Percentiles rank a stretch among this genome's conserved stretches.
phyloP scores from a whole-genome alignment of 1,140 invertebrate species.

The Meloidogyne floridensis region DNA sequence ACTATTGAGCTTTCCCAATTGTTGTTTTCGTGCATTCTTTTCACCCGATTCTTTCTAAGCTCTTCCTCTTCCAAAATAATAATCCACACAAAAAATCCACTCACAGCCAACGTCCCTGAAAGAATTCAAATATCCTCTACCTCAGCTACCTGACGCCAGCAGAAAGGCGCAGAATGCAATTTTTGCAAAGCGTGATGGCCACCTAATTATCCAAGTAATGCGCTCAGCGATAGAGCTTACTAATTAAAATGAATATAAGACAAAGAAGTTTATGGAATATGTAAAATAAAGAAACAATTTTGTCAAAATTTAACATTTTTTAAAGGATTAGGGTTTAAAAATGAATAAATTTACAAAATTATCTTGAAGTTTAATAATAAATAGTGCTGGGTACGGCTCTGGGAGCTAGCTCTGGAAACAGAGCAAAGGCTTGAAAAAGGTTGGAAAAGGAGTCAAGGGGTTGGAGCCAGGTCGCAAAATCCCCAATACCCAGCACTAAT shows the following conservation, averaged over 20 bases:
- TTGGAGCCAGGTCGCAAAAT: too few species aligned
- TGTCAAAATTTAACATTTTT: too few species aligned
- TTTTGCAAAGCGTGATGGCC: background rate
- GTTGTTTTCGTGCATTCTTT: constrained; percentile 21
- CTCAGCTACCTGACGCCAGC: background rate
- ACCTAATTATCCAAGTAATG: background rate
- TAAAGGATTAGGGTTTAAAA: too few species aligned
- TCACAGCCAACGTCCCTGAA: background rate
- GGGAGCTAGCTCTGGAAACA: too few species aligned
- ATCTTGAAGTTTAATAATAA: too few species aligned
- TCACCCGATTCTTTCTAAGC: constrained; percentile 5
- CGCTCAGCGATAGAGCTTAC: background rate
- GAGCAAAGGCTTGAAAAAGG: too few species aligned
- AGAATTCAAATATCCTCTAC: background rate
- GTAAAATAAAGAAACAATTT: too few species aligned
- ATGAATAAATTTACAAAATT: too few species aligned
- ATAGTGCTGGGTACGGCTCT: too few species aligned
- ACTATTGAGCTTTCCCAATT: background rate
- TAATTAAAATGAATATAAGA: background rate
- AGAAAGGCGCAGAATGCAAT: background rate
- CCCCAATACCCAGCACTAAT: too few species aligned
- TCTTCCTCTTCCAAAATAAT: background rate
- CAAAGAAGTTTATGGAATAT: too few species aligned
- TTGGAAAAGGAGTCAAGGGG: too few species aligned
- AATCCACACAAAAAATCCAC: background rate